Percentiles rank a stretch among this genome's conserved stretches.
phyloP scores from a whole-genome alignment of 2,888 invertebrate species.

The Brachyptera risi region DNA sequence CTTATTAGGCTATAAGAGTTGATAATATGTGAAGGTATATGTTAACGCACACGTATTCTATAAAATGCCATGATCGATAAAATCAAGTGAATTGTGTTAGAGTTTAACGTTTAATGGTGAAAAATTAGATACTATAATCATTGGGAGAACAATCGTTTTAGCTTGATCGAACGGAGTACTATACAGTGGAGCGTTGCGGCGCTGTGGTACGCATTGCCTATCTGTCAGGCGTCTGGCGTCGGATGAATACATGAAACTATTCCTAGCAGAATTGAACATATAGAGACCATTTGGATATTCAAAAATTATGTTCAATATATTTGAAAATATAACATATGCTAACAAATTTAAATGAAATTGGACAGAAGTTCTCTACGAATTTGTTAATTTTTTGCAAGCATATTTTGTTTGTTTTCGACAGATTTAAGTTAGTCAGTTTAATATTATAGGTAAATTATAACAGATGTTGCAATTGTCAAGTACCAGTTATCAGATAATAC shows the following conservation, averaged over 20 bases:
- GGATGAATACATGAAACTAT: no score
- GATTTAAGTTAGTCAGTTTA: not conserved
- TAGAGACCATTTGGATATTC: no score
- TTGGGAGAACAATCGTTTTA: not conserved
- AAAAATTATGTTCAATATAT: no score
- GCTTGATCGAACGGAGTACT: not conserved
- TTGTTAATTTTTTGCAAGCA: not conserved
- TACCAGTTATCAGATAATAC: slow-evolving; percentile 1
- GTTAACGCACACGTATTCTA: not conserved
- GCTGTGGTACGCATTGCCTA: no score
- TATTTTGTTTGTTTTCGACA: not conserved
- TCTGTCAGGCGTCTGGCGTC: no score
- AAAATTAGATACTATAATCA: no score
- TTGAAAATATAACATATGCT: no score
- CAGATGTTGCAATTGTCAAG: slow-evolving; percentile 20
- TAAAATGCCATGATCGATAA: not conserved
- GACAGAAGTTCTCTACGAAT: not conserved
- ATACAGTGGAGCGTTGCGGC: not conserved
- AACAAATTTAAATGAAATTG: no score
- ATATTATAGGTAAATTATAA: slow-evolving; percentile 6
- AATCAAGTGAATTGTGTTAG: not conserved
- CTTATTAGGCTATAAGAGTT: not conserved
- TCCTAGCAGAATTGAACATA: no score
- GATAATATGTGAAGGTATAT: not conserved
- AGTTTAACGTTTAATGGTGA: not conserved